Conservation (phyloP, 2,888 invertebrate genomes). For the Diarsia dahlii region DNA sequence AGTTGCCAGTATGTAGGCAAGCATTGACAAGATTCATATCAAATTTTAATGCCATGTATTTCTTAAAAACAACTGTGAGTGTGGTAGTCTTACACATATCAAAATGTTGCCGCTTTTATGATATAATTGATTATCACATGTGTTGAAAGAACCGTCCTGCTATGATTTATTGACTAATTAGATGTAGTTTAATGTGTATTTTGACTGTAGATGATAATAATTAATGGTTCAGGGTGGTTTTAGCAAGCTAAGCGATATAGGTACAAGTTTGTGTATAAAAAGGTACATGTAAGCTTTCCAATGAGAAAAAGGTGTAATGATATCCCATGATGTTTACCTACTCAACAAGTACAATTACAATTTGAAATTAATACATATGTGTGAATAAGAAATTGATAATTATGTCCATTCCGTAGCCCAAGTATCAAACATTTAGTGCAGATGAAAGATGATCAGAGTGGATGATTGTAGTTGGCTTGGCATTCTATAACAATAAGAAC, state of each 20-base stretch:
- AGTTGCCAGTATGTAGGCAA: conserved; percentile 12
- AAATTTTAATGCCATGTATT: conserved; percentile 40
- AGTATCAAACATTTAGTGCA: conserved; percentile 7
- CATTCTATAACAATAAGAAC: conserved; percentile 22
- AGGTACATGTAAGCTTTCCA: conserved; percentile 29
- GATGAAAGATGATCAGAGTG: not conserved
- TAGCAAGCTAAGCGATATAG: conserved; percentile 57
- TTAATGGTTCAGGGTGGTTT: conserved; percentile 66
- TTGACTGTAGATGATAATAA: conserved; percentile 65
- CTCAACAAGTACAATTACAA: conserved; percentile 27
- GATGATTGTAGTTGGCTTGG: conserved; percentile 21
- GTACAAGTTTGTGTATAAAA: conserved; percentile 43
- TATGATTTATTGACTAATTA: conserved; percentile 76
- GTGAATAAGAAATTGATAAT: not conserved
- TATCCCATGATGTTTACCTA: not conserved
- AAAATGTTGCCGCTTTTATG: conserved; percentile 76
- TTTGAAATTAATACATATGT: not conserved
- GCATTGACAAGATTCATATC: conserved; percentile 30
- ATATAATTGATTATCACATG: conserved; percentile 71
- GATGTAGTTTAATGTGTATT: conserved; percentile 69
- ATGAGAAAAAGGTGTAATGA: not conserved
- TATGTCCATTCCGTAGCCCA: conserved; percentile 9
- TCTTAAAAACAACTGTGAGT: conserved; percentile 57
- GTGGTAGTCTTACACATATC: conserved; percentile 82
- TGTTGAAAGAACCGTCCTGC: conserved; percentile 85